Base-by-base conservation (phyloP, 2,797 vertebrate species). In the Gorsachius magnificus region DNA sequence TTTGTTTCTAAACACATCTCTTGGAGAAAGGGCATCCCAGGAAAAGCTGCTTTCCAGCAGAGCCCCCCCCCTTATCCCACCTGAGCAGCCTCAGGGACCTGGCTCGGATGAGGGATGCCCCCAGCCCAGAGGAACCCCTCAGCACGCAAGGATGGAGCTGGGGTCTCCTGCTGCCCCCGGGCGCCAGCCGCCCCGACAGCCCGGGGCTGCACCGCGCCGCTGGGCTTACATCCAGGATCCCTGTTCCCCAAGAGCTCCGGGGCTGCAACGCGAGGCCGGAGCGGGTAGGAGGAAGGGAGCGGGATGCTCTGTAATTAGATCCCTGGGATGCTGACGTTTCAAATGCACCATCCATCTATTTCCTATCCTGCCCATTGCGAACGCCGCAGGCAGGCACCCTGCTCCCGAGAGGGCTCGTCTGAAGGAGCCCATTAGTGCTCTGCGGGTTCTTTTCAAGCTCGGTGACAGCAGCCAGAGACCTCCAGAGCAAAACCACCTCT, bases 191-290 rank as follows among this genome's bases (percentile, higher is more conserved):
- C 20, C 51, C 33, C 51, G 11, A 5, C 11, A 11, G 19, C 18
- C 16, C 57, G 15, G 43, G 28, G 46, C 53, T 4, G 6, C 61
- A 8, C 43, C 8, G 1, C 38, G 11, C 26, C 13, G 1, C 53
- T 45, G 6, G 0, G 29, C 8, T 17, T 28, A 14, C 33, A 6
- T 17, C 60, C 3, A 1, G 16, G 5, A 7, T 12, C 26, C n/a
- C 50, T 21, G 50, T 65, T 31, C 66, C 68, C 69, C 3, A 0
- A 9, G 48, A 50, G 22, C 65, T 15, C 16, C 0, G 3, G 35
- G n/a, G 65, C 58, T 65, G 71, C 46, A 4, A 8, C 0, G 1
- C 5, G 5, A 35, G 8, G 36, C 45, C 6, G 7, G 36, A 36
- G 54, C 2, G 46, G 72, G 46, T 9, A 45, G 68, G 22, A 31